phyloP scores from a whole-genome alignment of 1,140 invertebrate genomes.

The Stenopsyche tienmushanensis region DNA sequence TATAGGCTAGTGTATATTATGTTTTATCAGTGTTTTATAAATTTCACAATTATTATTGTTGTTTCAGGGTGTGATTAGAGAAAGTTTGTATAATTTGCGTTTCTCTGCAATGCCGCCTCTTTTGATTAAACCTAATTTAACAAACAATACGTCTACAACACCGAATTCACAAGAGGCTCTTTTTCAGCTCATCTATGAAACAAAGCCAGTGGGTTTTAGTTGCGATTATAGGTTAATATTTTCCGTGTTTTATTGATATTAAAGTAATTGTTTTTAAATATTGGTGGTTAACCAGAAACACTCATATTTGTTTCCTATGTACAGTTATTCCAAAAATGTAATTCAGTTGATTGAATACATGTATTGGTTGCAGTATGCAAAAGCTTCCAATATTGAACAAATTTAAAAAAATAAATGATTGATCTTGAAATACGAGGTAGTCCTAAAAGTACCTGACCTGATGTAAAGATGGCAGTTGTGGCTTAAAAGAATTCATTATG shows the following conservation, averaged over 20 bases:
- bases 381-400: too few species aligned
- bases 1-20: background rate
- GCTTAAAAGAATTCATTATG: too few species aligned
- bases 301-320: background rate
- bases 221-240: constrained; percentile 51
- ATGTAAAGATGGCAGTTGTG: too few species aligned
- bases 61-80: constrained; percentile 49
- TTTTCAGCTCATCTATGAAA: constrained; percentile 58
- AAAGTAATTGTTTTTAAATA: constrained; percentile 13
- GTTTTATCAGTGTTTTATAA: constrained; percentile 11
- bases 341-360: too few species aligned
- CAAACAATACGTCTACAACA: constrained; percentile 23
- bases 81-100: constrained; percentile 47
- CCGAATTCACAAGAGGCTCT: constrained; percentile 47
- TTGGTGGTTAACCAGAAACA: constrained; percentile 7
- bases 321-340: too few species aligned
- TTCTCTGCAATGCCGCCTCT: constrained; percentile 43
- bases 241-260: constrained; percentile 4
- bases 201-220: constrained; percentile 52
- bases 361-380: too few species aligned
- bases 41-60: constrained; percentile 14
- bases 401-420: too few species aligned
- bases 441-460: too few species aligned
- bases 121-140: constrained; percentile 43
- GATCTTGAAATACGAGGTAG: too few species aligned